phyloP scores from a whole-genome alignment of 2,797 vertebrate species.

The Lophotriccus pileatus region DNA sequence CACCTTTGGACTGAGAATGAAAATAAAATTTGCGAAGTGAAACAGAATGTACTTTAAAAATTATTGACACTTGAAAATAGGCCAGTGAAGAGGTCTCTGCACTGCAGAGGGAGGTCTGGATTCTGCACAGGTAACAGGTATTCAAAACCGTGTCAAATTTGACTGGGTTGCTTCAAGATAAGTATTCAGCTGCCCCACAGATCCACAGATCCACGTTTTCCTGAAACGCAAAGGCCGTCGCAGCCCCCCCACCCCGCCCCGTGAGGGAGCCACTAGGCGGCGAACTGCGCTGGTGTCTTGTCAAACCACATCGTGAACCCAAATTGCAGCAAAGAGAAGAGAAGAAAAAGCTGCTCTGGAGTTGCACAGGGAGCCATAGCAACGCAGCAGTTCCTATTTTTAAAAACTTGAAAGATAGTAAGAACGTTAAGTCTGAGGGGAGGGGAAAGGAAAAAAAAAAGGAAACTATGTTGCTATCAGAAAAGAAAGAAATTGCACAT shows the following conservation, averaged over 20 bases:
- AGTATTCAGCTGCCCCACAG: not conserved
- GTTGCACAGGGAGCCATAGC: constrained; percentile 66
- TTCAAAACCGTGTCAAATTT: not conserved
- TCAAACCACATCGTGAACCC: not conserved
- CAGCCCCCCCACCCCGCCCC: accelerated
- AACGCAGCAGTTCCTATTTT: constrained; percentile 73
- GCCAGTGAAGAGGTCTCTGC: not conserved
- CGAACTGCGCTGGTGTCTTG: constrained; percentile 41
- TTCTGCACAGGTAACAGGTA: not conserved
- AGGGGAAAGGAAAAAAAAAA: too few species aligned
- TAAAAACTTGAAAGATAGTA: constrained; percentile 70
- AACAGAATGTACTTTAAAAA: constrained; percentile 21
- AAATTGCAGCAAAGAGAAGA: constrained; percentile 38
- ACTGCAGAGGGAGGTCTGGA: not conserved
- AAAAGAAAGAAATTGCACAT: not conserved
- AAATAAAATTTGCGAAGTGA: constrained; percentile 1
- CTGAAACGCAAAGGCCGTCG: not conserved
- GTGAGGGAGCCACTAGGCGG: constrained; percentile 48
- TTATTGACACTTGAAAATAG: not conserved
- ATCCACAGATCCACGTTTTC: not conserved
- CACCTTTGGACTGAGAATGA: constrained; percentile 13
- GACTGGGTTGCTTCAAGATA: not conserved
- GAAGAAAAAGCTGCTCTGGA: constrained; percentile 22
- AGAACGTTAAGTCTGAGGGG: constrained; percentile 31
- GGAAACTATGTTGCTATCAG: not conserved